phyloP scores from a whole-genome alignment of 2,113 vertebrate genomes.

The Psephotus haematonotus region DNA sequence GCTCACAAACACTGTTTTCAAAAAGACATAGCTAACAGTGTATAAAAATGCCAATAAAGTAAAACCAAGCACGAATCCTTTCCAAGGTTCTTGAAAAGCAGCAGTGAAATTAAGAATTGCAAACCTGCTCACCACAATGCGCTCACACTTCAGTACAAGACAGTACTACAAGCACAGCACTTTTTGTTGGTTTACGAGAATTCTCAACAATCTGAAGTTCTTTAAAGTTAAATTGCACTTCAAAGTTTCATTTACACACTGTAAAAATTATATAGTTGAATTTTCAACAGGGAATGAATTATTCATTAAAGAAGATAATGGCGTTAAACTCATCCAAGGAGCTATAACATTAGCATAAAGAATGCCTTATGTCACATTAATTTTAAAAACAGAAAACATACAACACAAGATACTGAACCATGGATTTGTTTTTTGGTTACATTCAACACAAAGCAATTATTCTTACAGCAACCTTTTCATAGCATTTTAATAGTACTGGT shows the following conservation, averaged over 20 bases:
- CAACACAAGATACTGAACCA: constrained; percentile 56
- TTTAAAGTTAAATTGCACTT: constrained; percentile 79
- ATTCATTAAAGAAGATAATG: constrained; percentile 81
- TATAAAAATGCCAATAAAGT: not conserved
- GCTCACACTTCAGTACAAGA: constrained; percentile 39
- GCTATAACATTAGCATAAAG: constrained; percentile 81
- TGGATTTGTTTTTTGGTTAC: constrained; percentile 55
- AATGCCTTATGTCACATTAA: constrained; percentile 76
- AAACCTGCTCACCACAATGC: not conserved
- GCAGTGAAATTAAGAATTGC: constrained; percentile 44
- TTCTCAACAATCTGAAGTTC: constrained; percentile 72
- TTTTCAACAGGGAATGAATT: constrained; percentile 80
- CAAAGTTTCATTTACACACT: constrained; percentile 78
- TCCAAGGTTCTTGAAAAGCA: constrained; percentile 7
- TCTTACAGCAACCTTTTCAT: constrained; percentile 62
- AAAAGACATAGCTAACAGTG: not conserved
- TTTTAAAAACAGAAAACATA: constrained; percentile 78
- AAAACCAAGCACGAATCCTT: not conserved
- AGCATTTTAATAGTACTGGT: constrained; percentile 52
- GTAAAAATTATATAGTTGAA: constrained; percentile 81
- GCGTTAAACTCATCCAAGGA: constrained; percentile 73
- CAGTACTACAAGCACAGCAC: constrained; percentile 56
- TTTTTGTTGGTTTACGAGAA: constrained; percentile 69
- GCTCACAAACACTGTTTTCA: not conserved
- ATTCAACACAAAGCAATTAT: constrained; percentile 72